Evolutionary conservation across 2,113 vertebrate genomes (phyloP).

Genomic region (Tonatia bakeri): DNA sequence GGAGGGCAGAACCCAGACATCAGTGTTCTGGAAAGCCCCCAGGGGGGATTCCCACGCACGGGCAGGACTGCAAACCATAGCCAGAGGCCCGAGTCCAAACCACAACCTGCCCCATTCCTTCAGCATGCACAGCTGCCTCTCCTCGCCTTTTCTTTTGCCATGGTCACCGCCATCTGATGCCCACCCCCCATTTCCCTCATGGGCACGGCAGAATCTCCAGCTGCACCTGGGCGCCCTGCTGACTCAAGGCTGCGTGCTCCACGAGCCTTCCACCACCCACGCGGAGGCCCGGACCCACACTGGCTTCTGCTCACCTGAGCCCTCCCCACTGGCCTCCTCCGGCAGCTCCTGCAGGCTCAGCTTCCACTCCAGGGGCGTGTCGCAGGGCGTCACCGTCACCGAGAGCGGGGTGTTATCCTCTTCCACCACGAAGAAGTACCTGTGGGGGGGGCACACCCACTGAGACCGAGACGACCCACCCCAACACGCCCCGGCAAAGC

Average conservation of each 20-base stretch:
- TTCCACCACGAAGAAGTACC: slow-evolving; percentile 98
- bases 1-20: neutral
- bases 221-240: neutral
- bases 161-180: neutral
- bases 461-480: neutral
- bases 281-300: neutral
- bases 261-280: neutral
- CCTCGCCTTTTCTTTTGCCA: neutral
- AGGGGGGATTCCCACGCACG: neutral
- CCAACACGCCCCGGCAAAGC: neutral
- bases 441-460: slow-evolving; percentile 65
- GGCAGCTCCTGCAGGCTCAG: slow-evolving; percentile 96
- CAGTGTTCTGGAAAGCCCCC: neutral
- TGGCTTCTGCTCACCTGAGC: slow-evolving; percentile 86
- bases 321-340: slow-evolving; percentile 92
- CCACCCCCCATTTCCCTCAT: neutral
- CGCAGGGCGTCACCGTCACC: slow-evolving; percentile 95
- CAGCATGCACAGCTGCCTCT: neutral
- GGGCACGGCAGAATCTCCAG: neutral
- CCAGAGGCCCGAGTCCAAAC: neutral
- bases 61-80: neutral
- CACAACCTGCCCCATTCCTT: neutral
- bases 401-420: slow-evolving; percentile 98
- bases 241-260: too few relatives aligned
- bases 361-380: slow-evolving; percentile 96